Evolutionary conservation across 2,888 invertebrate genomes (phyloP), one percentile per base, ranked within the genome.

Genomic region (Busseola fusca): DNA sequence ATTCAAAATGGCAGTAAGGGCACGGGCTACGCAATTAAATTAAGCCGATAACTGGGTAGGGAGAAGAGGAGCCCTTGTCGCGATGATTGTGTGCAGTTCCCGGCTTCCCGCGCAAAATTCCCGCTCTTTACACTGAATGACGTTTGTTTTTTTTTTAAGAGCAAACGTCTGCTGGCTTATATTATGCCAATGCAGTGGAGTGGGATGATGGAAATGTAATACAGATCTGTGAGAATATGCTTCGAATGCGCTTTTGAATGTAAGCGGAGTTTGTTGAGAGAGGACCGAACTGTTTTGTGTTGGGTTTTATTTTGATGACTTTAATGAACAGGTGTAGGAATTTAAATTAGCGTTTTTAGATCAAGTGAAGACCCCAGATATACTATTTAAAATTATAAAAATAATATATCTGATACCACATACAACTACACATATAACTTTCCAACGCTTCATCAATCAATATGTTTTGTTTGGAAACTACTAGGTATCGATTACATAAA

Each of bases 11-110:
- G 76, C 67, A 74, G 52, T 56, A 54, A 45, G 59, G 45, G 73
- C 75, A 79, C 75, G 74, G 79, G 79, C 75, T 71, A 78, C 76
- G 87, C 84, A 87, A 88, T 87, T 87, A 87, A 87, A 87, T 87
- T 82, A 87, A 83, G 82, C 81, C 74, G 81, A 81, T 86, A 87
- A 84, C 82, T 76, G 83, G 60, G 80, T 62, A 73, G 76, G 78
- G 82, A 74, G 76, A 72, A 59, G 52, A 67, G 69, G 45, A 77
- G 76, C 84, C 84, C 77, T 79, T 78, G 80, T 81, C 75, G 80
- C 75, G 76, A 80, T 80, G 73, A 74, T 74, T 70, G 65, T 64
- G 65, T 56, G 73, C 57, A 70, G 78, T 67, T 73, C 72, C 66
- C 62, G 37, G 65, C 12, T 83, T 81, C 77, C 77, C 83, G 74